phyloP scores from a whole-genome alignment of 1,140 invertebrate species.

The Cydia fagiglandana region DNA sequence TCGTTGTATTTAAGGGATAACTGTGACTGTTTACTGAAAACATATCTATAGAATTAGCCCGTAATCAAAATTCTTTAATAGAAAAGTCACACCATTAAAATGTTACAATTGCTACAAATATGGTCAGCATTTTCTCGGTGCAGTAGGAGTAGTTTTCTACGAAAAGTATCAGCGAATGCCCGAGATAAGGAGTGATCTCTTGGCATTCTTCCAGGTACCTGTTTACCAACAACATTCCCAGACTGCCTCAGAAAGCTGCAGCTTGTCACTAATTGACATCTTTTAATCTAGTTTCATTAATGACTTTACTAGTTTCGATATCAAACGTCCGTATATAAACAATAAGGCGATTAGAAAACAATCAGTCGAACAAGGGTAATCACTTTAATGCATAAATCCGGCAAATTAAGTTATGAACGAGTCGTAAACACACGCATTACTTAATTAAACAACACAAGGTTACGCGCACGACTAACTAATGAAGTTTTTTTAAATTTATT shows the following conservation, averaged over 20 bases:
- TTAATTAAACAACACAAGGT: constrained; percentile 1
- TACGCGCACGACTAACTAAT: not conserved
- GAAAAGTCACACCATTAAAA: too few species aligned
- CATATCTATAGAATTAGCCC: too few species aligned
- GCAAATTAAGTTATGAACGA: not conserved
- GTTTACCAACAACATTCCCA: not conserved
- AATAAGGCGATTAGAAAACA: not conserved
- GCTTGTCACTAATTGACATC: not conserved
- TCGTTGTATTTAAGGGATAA: too few species aligned
- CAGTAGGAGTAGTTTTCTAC: too few species aligned
- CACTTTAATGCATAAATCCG: not conserved
- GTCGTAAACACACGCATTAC: not conserved
- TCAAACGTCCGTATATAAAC: not conserved
- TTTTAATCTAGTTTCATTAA: not conserved
- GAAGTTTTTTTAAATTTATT: too few species aligned
- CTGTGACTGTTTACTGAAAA: too few species aligned
- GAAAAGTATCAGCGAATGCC: too few species aligned
- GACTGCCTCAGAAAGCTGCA: not conserved
- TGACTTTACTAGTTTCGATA: not conserved
- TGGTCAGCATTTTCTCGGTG: too few species aligned
- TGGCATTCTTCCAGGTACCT: not conserved
- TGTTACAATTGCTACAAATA: too few species aligned
- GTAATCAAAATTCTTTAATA: too few species aligned
- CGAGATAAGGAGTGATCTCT: too few species aligned
- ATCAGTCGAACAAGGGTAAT: not conserved